Conservation (phyloP, 2,888 invertebrate genomes). For the Orthosia incerta region DNA sequence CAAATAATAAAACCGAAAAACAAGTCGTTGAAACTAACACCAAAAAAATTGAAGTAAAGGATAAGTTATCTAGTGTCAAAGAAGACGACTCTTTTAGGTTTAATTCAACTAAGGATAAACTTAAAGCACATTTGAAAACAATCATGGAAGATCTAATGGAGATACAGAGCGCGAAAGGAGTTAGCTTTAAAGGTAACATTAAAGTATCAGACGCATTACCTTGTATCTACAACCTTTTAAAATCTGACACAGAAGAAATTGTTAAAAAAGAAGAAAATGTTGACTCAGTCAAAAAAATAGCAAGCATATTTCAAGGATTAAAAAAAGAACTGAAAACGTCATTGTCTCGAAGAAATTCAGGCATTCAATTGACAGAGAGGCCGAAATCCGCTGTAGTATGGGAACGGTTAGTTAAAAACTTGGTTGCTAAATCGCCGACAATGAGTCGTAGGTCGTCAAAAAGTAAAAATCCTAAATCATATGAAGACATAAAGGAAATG, state of each 20-base stretch:
- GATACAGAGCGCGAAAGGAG: constrained; percentile 77
- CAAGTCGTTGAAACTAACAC: constrained; percentile 18
- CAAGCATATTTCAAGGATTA: constrained; percentile 75
- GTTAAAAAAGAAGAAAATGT: constrained; percentile 42
- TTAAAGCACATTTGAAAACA: constrained; percentile 82
- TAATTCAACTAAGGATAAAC: constrained; percentile 76
- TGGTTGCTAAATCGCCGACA: constrained; percentile 66
- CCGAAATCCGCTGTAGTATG: constrained; percentile 82
- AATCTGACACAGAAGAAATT: constrained; percentile 58
- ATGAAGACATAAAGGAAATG: constrained; percentile 73
- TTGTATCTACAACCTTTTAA: constrained; percentile 82
- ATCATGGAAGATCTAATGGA: constrained; percentile 83
- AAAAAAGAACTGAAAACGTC: constrained; percentile 73
- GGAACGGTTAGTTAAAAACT: constrained; percentile 81
- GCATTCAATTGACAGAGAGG: constrained; percentile 55
- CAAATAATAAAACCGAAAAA: constrained; percentile 19
- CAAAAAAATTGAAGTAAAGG: background rate
- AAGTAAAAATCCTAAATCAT: constrained; percentile 68
- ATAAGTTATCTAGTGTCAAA: constrained; percentile 1
- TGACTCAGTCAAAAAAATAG: constrained; percentile 70
- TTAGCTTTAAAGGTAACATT: constrained; percentile 68
- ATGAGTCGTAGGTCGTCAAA: constrained; percentile 72
- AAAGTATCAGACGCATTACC: constrained; percentile 81
- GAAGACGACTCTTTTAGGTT: constrained; percentile 56
- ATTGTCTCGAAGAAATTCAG: constrained; percentile 71